Evolutionary conservation across 2,113 vertebrate species (phyloP), one percentile per base, ranked within the genome.

Genomic region (Brachyistius frenatus): DNA sequence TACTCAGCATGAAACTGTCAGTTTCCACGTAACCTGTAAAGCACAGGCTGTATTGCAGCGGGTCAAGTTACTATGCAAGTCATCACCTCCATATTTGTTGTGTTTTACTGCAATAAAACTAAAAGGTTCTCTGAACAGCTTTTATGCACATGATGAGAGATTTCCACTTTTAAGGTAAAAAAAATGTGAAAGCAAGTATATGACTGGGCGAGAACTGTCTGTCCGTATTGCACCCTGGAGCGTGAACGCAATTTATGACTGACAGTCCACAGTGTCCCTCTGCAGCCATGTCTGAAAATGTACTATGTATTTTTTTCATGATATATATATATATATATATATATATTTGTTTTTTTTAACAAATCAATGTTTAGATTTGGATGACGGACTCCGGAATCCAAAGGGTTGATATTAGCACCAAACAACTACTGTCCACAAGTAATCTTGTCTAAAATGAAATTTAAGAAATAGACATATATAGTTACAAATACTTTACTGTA

Each of bases 311-410:
- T 47, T 14, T 30, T 52, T 23, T 23, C 23, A 23, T 23, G 23
- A 23, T 23, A 7, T 41, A 41, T 8, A 41, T 41, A 8, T 41
- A 9, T 41, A 2, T 41, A 41, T 2, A 41, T 23, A 8, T 41
- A 10, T 1, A 44, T 44, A 11, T 44, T 44, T 44, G 23, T 23
- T 23, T 23, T 23, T 23, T 23, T 23, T 23, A 23, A 23, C 23
- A 23, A 23, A 23, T 23, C 23, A 37, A 33, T 49, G 52, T 65
- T 76, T 54, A n/a, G 31, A 63, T 44, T 56, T 7, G 41, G 2
- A 44, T 78, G 61, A 62, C 11, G 13, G 9, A 35, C 68, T 23
- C 11, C 23, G 13, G 11, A 60, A 80, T 35, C 4, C 58, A 50
- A 68, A 4, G 7, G 39, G 13, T 4, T 14, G 57, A 47, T 52